Conservation (phyloP, 2,888 invertebrate genomes). For the Agonopterix alstromeriana region DNA sequence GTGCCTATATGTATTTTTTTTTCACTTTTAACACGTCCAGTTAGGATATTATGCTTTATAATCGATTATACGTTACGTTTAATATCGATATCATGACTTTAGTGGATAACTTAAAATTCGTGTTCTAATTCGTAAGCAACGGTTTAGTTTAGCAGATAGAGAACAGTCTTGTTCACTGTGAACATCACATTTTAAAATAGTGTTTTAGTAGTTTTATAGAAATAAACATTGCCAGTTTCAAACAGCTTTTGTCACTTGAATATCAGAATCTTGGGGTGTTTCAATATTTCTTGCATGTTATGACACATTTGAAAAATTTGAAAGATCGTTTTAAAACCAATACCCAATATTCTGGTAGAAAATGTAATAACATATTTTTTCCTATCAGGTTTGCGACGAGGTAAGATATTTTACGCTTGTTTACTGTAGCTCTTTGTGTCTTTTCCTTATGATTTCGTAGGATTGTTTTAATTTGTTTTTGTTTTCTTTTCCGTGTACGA, state of each 20-base stretch:
- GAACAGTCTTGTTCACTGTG: background rate
- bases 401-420: constrained; percentile 63
- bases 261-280: constrained; percentile 14
- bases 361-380: constrained; percentile 36
- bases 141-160: too few relatives aligned
- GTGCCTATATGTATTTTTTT: background rate
- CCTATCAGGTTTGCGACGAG: constrained; percentile 63
- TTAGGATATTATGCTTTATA: background rate
- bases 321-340: background rate
- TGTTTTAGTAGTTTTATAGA: constrained; percentile 1
- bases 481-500: background rate
- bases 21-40: background rate
- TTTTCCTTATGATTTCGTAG: constrained; percentile 19
- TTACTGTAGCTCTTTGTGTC: constrained; percentile 40
- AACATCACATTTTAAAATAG: constrained; percentile 1
- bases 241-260: constrained; percentile 16
- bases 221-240: constrained; percentile 16
- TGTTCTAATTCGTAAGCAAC: background rate
- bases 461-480: constrained; percentile 21
- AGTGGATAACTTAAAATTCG: background rate
- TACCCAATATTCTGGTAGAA: constrained; percentile 24
- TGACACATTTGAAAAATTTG: background rate
- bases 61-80: background rate
- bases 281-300: background rate
- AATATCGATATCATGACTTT: background rate